Base-by-base conservation (phyloP, 2,113 vertebrate species). In the Istiophorus platypterus region DNA sequence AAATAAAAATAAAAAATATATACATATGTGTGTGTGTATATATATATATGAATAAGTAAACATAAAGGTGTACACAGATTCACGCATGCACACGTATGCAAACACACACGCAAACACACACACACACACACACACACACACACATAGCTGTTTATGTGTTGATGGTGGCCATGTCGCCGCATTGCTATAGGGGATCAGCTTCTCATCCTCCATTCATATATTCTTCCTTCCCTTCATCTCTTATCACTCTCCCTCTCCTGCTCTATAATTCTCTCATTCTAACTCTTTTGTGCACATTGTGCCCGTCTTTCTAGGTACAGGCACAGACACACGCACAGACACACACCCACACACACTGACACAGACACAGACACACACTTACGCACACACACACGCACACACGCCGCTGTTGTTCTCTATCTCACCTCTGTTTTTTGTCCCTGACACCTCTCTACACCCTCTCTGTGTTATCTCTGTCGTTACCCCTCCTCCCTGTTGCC, bases 141-240 rank as follows among this genome's bases (percentile, higher is more conserved):
- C 63, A 56, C 45, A 26, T 76, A 81, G 78, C 65, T 88, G 81
- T 88, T 86, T 84, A 82, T 1, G 56, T 77, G 71, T 76, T 83
- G 81, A 79, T 42, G 62, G 78, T 47, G 18, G 61, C 67, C 80
- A 77, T 80, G 82, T 75, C 45, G 4, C 68, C 76, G 80, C 80
- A 73, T 82, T 14, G 71, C 80, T 82, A 57, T 76, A 68, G 52
- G 76, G 72, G 77, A 88, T 89, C 65, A 80, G 58, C 51, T 17
- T 79, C 76, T 85, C 80, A 85, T 89, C 83, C 76, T 84, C 76
- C 82, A 90, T 92, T 92, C 87, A 91, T 89, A 65, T 84, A 90
- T 85, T 82, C 80, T 49, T 47, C 62, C 75, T 66, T 68, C 31
- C 77, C 64, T n/a, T 81, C 73, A 49, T 52, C 47, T 72, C 77